A percentile compares a stretch with the other conserved stretches of the same genome.
phyloP scores from a whole-genome alignment of 2,888 invertebrate genomes.

The Camponotus fellah region DNA sequence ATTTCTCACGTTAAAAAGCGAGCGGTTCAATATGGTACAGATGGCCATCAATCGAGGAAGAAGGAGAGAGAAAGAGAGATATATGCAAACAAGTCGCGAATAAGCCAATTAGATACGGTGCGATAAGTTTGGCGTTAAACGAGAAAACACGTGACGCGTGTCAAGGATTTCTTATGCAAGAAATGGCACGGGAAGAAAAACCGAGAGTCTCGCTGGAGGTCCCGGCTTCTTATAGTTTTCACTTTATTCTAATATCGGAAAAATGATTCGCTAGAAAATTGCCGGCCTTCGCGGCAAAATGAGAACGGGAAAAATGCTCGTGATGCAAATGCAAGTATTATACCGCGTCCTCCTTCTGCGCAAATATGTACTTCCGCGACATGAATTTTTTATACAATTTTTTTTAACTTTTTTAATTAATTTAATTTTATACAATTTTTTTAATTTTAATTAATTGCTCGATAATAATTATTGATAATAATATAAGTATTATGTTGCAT shows the following conservation, averaged over 20 bases:
- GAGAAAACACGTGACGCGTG: slow-evolving; percentile 60
- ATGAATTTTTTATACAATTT: neutral
- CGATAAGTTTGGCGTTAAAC: slow-evolving; percentile 73
- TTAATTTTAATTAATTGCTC: neutral
- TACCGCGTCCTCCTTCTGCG: neutral
- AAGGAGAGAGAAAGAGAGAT: neutral
- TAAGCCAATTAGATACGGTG: slow-evolving; percentile 67
- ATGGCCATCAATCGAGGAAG: slow-evolving; percentile 49
- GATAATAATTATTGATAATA: neutral
- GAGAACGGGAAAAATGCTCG: neutral
- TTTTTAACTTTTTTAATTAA: too few relatives aligned
- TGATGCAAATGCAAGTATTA: slow-evolving; percentile 9
- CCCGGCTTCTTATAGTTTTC: slow-evolving; percentile 31
- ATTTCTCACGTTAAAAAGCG: slow-evolving; percentile 44
- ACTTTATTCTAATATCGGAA: slow-evolving; percentile 29
- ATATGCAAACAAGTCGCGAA: slow-evolving; percentile 29
- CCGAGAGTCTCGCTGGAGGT: slow-evolving; percentile 52
- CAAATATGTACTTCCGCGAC: neutral
- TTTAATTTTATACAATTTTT: neutral
- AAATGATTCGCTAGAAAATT: slow-evolving; percentile 35
- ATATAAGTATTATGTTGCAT: neutral
- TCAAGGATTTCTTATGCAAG: slow-evolving; percentile 70
- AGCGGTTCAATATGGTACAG: slow-evolving; percentile 51
- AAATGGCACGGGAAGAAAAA: slow-evolving; percentile 62
- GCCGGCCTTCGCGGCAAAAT: neutral